These are phyloP conservation scores for Oxycera nigricornis DNA, from an alignment of 2,888 invertebrate genomes.

Conservation along the genomic window DNA sequence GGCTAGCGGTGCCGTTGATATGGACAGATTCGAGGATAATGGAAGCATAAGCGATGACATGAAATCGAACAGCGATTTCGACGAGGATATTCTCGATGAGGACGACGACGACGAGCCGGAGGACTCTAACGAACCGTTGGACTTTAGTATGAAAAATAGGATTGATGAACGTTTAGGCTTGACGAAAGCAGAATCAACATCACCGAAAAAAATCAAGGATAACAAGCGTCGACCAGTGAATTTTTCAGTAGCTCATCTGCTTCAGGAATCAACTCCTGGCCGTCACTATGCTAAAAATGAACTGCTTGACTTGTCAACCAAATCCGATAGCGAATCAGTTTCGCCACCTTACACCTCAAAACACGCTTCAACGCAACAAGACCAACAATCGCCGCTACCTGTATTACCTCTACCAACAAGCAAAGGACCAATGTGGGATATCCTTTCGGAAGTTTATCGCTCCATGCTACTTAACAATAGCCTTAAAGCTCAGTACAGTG, in stretches of 20 bases:
- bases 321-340: constrained; percentile 3
- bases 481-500: constrained; percentile 55
- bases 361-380: neutral
- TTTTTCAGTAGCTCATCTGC: constrained; percentile 19
- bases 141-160: constrained; percentile 58
- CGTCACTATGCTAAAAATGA: neutral
- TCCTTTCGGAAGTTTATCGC: constrained; percentile 60
- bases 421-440: constrained; percentile 57
- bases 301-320: constrained; percentile 26
- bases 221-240: constrained; percentile 56
- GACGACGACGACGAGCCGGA: constrained; percentile 49
- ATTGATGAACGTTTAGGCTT: constrained; percentile 40
- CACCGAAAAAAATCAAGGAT: constrained; percentile 53
- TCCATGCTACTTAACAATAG: constrained; percentile 57
- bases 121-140: constrained; percentile 56
- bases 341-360: neutral
- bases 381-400: neutral
- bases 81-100: constrained; percentile 48
- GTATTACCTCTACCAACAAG: neutral
- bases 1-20: neutral
- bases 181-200: constrained; percentile 34
- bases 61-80: constrained; percentile 48
- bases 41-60: constrained; percentile 43
- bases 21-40: constrained; percentile 39
- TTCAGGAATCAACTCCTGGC: neutral